A percentile compares a stretch with the other conserved stretches of the same genome.
These are phyloP conservation scores for Hemithea aestivaria DNA, from an alignment of 2,888 invertebrate species.

Conservation along the genomic window DNA sequence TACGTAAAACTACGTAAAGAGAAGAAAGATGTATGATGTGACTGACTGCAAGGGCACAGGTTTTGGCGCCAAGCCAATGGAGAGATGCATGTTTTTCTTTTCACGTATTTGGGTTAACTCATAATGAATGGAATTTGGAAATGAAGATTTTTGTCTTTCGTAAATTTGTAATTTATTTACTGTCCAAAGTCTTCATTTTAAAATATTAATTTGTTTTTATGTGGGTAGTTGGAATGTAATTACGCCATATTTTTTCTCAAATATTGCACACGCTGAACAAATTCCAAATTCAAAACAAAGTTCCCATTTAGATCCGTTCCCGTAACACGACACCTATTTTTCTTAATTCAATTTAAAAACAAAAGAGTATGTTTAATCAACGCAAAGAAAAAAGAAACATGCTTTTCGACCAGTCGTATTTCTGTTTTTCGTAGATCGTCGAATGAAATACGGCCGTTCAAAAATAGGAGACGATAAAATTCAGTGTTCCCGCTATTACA, in stretches of 20 bases:
- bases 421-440: conserved; percentile 10
- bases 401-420: conserved; percentile 8
- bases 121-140: no score
- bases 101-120: conserved; percentile 19
- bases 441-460: conserved; percentile 15
- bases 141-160: no score
- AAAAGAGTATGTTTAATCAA: conserved; percentile 20
- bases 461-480: conserved; percentile 26
- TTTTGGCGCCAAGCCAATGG: conserved; percentile 22
- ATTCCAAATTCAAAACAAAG: conserved; percentile 47
- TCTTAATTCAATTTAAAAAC: conserved; percentile 36
- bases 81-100: conserved; percentile 20
- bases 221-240: no score
- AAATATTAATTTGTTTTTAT: no score
- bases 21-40: conserved; percentile 11
- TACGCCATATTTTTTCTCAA: no score
- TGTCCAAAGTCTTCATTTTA: no score
- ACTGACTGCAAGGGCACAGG: conserved; percentile 17
- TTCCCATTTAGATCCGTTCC: conserved; percentile 43
- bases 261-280: no score
- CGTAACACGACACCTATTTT: conserved; percentile 52
- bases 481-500: conserved; percentile 20
- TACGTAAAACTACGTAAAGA: conserved; percentile 12
- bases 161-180: no score
- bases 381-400: conserved; percentile 1